Evolutionary conservation across 2,888 invertebrate genomes (phyloP).

Genomic region (Polydrusus pterygomalis): DNA sequence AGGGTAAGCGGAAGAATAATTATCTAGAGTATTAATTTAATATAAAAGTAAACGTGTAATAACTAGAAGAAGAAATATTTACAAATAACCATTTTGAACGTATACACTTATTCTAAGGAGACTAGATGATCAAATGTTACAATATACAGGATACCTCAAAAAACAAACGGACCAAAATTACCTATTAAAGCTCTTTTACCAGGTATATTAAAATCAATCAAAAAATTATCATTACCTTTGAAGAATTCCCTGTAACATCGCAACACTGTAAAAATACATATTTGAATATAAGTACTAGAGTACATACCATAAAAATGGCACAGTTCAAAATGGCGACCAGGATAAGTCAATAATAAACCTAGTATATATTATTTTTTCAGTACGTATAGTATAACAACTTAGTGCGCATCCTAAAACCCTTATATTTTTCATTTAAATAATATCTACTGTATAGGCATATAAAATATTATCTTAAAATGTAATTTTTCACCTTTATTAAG

Average conservation of each 20-base stretch:
- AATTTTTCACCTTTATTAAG: background rate
- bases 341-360: conserved; percentile 26
- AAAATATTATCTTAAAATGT: background rate
- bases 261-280: conserved; percentile 33
- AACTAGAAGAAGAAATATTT: conserved; percentile 39
- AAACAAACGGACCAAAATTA: conserved; percentile 9
- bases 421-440: conserved; percentile 4
- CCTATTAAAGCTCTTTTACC: conserved; percentile 26
- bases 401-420: conserved; percentile 27
- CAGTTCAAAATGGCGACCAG: conserved; percentile 60
- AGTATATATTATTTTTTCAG: conserved; percentile 32
- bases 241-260: conserved; percentile 27
- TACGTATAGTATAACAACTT: conserved; percentile 30
- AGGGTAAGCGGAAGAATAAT: background rate
- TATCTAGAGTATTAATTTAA: conserved; percentile 31
- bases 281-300: conserved; percentile 30
- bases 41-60: background rate
- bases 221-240: background rate
- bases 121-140: conserved; percentile 62
- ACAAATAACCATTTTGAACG: conserved; percentile 63
- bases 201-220: conserved; percentile 26
- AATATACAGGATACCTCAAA: conserved; percentile 17
- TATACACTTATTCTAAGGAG: conserved; percentile 63
- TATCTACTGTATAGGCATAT: background rate
- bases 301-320: conserved; percentile 51